Evolutionary conservation across 1,140 invertebrate species (phyloP), one percentile per base, ranked within the genome.

Genomic region (Ericerus pela): DNA sequence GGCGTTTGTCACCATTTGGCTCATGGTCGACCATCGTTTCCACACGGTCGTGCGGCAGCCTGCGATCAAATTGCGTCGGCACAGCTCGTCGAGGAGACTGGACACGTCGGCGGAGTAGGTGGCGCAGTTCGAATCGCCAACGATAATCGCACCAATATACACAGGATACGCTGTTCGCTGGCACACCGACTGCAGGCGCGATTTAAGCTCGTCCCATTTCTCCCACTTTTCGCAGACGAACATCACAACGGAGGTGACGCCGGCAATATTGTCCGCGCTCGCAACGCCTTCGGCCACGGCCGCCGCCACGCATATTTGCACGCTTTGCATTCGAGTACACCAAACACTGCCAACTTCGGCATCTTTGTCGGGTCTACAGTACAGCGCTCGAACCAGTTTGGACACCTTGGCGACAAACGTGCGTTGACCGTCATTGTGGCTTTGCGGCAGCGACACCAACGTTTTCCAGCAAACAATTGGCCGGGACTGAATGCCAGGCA

Each of bases 201-300:
- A 2, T 20, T 5, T 2, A 24, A 47, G 12, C 26, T 47, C 41
- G 20, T 47, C 41, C 20, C 22, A 4, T 8, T 18, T 22, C 14
- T 47, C 41, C 26, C 26, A 24, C 14, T 47, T 47, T 47, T 47
- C 41, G 18, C 41, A 47, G 4, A 47, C 41, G 41, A 24, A 47
- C 41, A 47, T 24, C 2, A 47, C 6, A 24, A 47, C 8, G 41
- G 10, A 24, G 4, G 41, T 47, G 4, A 47, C 3, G 11, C 41
- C 41, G 2, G 41, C 3, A 2, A 47, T 10, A 14, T 47, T 6
- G 4, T 4, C 11, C 4, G 16, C 5, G 4, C 14, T 5, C 5
- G 14, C 37, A 4, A 41, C n/a, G n/a, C n/a, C n/a, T 8, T 8
- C 4, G 20, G 18, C 41, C 41, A 47, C 41, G 14, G 22, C 18